phyloP scores from a whole-genome alignment of 2,797 vertebrate species.

The Lithobates sylvaticus region DNA sequence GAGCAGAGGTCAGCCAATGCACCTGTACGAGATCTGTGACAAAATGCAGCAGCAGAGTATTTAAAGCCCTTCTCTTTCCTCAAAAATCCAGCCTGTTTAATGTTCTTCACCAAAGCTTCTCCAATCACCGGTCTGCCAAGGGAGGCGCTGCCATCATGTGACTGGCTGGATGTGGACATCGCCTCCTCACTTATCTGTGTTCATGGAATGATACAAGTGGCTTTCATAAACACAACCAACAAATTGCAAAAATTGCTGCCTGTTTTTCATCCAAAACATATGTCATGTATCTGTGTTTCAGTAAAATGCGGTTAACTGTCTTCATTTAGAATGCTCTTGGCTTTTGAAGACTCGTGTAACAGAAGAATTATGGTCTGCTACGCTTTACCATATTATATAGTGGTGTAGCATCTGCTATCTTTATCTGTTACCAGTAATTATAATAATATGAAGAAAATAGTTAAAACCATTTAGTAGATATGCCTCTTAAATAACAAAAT shows the following conservation, averaged over 20 bases:
- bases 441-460: no score
- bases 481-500: no score
- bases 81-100: neutral
- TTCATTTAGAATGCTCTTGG: neutral
- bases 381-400: neutral
- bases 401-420: neutral
- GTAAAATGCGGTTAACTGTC: neutral
- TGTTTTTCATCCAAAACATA: slow-evolving; percentile 44
- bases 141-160: slow-evolving; percentile 42
- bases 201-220: slow-evolving; percentile 25
- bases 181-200: slow-evolving; percentile 27
- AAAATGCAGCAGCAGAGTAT: slow-evolving; percentile 9
- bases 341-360: neutral
- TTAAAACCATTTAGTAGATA: no score
- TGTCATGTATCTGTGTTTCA: slow-evolving; percentile 20
- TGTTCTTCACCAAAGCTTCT: neutral
- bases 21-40: slow-evolving; percentile 17
- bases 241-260: neutral
- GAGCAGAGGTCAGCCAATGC: neutral
- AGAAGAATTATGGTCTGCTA: neutral
- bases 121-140: slow-evolving; percentile 20
- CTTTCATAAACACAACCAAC: slow-evolving; percentile 45
- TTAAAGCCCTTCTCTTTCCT: slow-evolving; percentile 24
- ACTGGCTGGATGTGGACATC: slow-evolving; percentile 22
- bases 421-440: no score